phyloP scores from a whole-genome alignment of 2,797 vertebrate genomes.

The Tragopan temminckii region DNA sequence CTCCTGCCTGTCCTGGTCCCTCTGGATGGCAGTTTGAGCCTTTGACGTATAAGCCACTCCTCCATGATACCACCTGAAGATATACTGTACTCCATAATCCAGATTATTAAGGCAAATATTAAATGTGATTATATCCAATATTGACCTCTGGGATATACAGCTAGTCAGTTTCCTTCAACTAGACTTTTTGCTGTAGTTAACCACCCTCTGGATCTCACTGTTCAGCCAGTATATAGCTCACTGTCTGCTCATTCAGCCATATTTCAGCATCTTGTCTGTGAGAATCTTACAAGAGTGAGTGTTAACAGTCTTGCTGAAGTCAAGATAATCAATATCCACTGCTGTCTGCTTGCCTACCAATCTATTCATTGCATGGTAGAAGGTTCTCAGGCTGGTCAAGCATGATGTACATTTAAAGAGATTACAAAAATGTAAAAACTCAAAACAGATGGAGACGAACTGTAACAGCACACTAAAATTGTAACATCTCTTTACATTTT shows the following conservation, averaged over 20 bases:
- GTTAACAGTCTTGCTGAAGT: neutral
- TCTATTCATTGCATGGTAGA: neutral
- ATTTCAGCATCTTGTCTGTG: neutral
- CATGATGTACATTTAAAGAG: neutral
- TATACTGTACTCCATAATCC: neutral
- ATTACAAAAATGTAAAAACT: neutral
- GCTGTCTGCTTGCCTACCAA: neutral
- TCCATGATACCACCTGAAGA: neutral
- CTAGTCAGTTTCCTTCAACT: neutral
- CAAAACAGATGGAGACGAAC: neutral
- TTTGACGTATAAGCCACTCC: neutral
- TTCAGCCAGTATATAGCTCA: neutral
- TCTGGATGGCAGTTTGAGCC: neutral
- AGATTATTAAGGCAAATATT: neutral
- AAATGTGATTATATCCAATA: neutral
- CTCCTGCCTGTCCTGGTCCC: neutral
- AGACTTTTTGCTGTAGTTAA: neutral
- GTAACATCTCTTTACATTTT: neutral
- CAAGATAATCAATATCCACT: neutral
- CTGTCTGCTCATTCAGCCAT: neutral
- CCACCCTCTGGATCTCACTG: neutral
- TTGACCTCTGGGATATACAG: neutral
- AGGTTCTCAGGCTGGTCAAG: neutral
- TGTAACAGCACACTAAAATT: neutral
- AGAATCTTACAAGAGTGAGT: neutral